These are phyloP conservation scores for Ploceus nigricollis DNA, from an alignment of 2,113 vertebrate species.

Conservation along the genomic window DNA sequence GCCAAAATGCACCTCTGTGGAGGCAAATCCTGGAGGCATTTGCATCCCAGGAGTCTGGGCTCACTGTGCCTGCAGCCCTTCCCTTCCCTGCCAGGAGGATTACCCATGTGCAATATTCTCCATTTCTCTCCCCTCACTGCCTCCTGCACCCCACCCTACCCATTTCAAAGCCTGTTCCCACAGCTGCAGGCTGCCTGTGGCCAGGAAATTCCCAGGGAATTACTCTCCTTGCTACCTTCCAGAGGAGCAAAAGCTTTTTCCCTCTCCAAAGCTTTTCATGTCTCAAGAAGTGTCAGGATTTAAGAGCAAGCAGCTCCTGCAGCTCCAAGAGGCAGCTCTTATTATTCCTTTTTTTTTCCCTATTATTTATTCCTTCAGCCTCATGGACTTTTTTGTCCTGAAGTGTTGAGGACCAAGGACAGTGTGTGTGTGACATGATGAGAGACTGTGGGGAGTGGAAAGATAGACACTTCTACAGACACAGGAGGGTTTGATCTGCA, in stretches of 20 bases:
- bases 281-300: not conserved
- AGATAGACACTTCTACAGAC: no score
- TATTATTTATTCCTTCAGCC: not conserved
- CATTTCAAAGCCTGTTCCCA: not conserved
- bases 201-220: not conserved
- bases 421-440: no score
- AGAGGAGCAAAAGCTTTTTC: not conserved
- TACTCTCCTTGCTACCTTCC: not conserved
- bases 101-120: not conserved
- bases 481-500: no score
- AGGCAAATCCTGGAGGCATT: not conserved
- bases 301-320: not conserved
- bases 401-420: not conserved
- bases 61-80: accelerated
- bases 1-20: accelerated
- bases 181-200: not conserved
- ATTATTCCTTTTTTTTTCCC: no score
- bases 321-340: conserved; percentile 39
- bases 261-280: not conserved
- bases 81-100: not conserved
- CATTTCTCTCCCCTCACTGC: not conserved
- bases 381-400: not conserved
- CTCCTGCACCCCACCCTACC: not conserved
- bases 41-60: accelerated
- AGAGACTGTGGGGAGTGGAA: not conserved